These are phyloP conservation scores for Gryllus bimaculatus DNA, from an alignment of 1,140 invertebrate species.

Conservation along the genomic window DNA sequence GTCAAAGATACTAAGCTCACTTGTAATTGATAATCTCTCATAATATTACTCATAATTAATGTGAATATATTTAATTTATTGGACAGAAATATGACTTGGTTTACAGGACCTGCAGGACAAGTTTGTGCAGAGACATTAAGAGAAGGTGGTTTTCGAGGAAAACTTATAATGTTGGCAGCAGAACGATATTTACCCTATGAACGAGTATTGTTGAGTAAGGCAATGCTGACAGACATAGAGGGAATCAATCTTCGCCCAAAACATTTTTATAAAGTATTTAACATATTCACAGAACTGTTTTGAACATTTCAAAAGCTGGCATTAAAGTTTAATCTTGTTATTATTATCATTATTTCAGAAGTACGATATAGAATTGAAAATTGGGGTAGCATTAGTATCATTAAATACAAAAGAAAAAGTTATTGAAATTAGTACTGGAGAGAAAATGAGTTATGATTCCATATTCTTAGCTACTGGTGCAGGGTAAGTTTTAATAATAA, in stretches of 20 bases:
- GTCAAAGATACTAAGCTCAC: no score
- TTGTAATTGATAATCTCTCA: no score
- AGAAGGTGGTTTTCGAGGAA: slow-evolving; percentile 75
- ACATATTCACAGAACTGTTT: not conserved
- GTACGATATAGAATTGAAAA: slow-evolving; percentile 60
- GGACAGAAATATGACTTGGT: not conserved
- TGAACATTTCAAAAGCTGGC: not conserved
- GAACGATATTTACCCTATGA: slow-evolving; percentile 80
- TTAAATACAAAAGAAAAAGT: slow-evolving; percentile 49
- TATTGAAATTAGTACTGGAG: slow-evolving; percentile 54
- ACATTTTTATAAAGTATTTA: slow-evolving; percentile 54
- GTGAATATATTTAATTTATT: not conserved
- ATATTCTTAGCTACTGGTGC: slow-evolving; percentile 78
- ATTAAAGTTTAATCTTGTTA: not conserved
- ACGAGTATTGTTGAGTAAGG: slow-evolving; percentile 78
- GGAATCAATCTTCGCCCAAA: slow-evolving; percentile 53
- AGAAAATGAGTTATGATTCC: slow-evolving; percentile 56
- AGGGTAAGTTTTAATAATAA: slow-evolving; percentile 34
- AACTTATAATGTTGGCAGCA: slow-evolving; percentile 65
- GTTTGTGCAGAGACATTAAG: slow-evolving; percentile 77
- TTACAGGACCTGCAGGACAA: slow-evolving; percentile 63
- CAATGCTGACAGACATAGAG: slow-evolving; percentile 48
- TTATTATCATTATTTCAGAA: slow-evolving; percentile 30
- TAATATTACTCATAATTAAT: not conserved
- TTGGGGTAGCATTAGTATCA: slow-evolving; percentile 47